Conservation (phyloP, 2,797 vertebrate species). For the Pelodytes ibericus region DNA sequence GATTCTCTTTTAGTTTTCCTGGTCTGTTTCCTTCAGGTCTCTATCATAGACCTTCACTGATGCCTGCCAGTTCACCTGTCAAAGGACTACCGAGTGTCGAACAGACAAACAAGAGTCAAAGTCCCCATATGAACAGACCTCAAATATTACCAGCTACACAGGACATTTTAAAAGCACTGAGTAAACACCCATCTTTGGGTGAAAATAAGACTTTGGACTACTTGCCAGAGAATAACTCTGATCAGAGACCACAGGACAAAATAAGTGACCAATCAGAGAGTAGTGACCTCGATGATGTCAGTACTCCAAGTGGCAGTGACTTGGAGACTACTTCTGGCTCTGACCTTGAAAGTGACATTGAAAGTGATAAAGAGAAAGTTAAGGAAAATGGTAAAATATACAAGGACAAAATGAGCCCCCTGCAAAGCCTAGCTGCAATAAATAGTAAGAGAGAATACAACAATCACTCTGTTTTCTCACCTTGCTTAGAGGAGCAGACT, state of each 20-base stretch:
- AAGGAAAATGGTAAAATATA: conserved; percentile 93
- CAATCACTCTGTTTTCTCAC: conserved; percentile 86
- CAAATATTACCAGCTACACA: conserved; percentile 87
- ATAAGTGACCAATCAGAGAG: conserved; percentile 96
- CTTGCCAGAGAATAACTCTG: conserved; percentile 82
- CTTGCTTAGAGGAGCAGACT: conserved; percentile 93
- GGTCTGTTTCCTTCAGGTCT: conserved; percentile 97
- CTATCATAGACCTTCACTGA: conserved; percentile 93
- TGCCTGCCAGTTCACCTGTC: conserved; percentile 89
- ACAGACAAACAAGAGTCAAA: conserved; percentile 83
- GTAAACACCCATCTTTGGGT: conserved; percentile 84
- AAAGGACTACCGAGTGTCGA: conserved; percentile 83
- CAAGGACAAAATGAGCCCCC: conserved; percentile 88
- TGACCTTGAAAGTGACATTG: conserved; percentile 96
- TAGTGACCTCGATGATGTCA: conserved; percentile 96
- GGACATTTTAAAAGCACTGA: conserved; percentile 92
- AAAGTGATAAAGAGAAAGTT: conserved; percentile 90
- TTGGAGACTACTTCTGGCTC: conserved; percentile 98
- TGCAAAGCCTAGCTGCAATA: conserved; percentile 82
- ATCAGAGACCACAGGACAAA: conserved; percentile 86
- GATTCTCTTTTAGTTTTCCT: conserved; percentile 97
- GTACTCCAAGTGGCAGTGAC: conserved; percentile 96
- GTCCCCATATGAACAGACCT: conserved; percentile 88
- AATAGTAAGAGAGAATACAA: conserved; percentile 89
- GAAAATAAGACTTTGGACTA: conserved; percentile 80